Evolutionary conservation across 2,113 vertebrate genomes (phyloP).

Genomic region (Corythoichthys haematopterus): DNA sequence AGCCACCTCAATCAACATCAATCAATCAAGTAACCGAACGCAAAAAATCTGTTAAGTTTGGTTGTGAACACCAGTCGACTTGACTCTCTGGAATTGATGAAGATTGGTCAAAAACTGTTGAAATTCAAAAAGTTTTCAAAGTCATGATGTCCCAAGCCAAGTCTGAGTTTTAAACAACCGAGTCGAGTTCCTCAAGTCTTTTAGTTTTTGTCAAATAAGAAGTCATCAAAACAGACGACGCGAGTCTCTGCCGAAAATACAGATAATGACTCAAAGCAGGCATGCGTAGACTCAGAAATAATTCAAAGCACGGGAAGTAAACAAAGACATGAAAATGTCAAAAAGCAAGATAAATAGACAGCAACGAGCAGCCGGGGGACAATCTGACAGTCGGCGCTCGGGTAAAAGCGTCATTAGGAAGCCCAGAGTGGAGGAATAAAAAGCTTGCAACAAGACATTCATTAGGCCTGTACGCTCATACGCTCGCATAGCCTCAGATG

Average conservation of each 20-base stretch:
- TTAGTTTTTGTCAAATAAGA: too few species aligned
- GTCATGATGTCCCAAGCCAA: background rate
- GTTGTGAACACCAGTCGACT: too few species aligned
- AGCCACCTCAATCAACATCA: too few species aligned
- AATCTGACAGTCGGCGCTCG: conserved; percentile 57
- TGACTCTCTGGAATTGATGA: too few species aligned
- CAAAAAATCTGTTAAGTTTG: too few species aligned
- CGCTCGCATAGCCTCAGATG: conserved; percentile 32
- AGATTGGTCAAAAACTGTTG: too few species aligned
- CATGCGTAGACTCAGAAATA: conserved; percentile 42
- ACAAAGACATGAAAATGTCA: conserved; percentile 67
- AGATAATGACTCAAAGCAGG: conserved; percentile 24
- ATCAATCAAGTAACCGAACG: too few species aligned
- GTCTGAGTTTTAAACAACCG: too few species aligned
- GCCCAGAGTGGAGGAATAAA: conserved; percentile 46
- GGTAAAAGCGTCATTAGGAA: conserved; percentile 65
- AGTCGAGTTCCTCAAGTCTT: too few species aligned
- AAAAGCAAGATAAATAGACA: conserved; percentile 33
- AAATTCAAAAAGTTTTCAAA: too few species aligned
- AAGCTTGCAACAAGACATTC: conserved; percentile 53
- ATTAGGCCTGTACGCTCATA: conserved; percentile 54
- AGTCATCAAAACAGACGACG: background rate
- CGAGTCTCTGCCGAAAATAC: background rate
- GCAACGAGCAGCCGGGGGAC: conserved; percentile 55
- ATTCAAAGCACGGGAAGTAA: conserved; percentile 46